A percentile compares a stretch with the other conserved stretches of the same genome.
phyloP scores from a whole-genome alignment of 1,140 invertebrate genomes.

The Tetragnatha versicolor region DNA sequence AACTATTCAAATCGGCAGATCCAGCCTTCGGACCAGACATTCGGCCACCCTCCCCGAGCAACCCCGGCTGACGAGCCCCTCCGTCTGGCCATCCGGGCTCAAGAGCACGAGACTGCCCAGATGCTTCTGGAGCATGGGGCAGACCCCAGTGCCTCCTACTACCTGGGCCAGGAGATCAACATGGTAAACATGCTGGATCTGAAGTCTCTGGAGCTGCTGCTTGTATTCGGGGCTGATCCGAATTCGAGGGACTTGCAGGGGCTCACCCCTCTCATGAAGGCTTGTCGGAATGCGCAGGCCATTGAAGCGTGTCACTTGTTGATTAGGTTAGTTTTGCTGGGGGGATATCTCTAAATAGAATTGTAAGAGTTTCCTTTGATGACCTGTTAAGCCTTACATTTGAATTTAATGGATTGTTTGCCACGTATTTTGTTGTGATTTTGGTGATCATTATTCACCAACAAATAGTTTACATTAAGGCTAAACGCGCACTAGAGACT shows the following conservation, averaged over 20 bases:
- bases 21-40: conserved; percentile 47
- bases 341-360: neutral
- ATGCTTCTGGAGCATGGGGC: conserved; percentile 75
- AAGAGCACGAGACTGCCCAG: conserved; percentile 76
- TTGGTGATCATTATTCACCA: too few species aligned
- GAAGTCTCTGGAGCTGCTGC: conserved; percentile 73
- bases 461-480: neutral
- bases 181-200: conserved; percentile 76
- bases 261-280: conserved; percentile 87
- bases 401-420: too few species aligned
- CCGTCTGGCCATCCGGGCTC: conserved; percentile 82
- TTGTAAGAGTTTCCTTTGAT: too few species aligned
- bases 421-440: too few species aligned
- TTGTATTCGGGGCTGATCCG: conserved; percentile 84
- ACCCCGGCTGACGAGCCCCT: conserved; percentile 75
- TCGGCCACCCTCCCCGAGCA: conserved; percentile 59
- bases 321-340: conserved; percentile 61
- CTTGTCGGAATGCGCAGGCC: conserved; percentile 77
- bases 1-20: conserved; percentile 26
- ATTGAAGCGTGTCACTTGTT: conserved; percentile 78
- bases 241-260: conserved; percentile 84
- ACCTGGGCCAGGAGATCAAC: conserved; percentile 90
- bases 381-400: too few species aligned
- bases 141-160: conserved; percentile 74
- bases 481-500: too few species aligned